phyloP scores from a whole-genome alignment of 2,888 invertebrate genomes.

The Hylaea fasciaria region DNA sequence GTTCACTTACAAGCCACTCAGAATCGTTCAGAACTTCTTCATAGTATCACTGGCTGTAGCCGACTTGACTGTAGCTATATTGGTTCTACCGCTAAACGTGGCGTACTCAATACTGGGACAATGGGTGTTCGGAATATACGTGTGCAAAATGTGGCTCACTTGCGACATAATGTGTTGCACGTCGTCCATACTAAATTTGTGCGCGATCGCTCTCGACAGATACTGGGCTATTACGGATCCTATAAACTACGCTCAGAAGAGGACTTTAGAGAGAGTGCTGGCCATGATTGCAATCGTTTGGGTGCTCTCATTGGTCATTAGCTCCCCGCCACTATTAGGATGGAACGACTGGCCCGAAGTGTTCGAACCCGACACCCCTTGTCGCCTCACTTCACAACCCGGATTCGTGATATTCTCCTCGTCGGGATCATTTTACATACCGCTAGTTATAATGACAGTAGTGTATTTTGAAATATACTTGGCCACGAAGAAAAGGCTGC shows the following conservation, averaged over 20 bases:
- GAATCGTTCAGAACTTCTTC: slow-evolving; percentile 98
- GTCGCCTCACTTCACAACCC: slow-evolving; percentile 93
- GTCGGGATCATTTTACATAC: slow-evolving; percentile 97
- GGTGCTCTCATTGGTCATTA: slow-evolving; percentile 93
- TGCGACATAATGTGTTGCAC: slow-evolving; percentile 98
- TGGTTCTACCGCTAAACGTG: slow-evolving; percentile 97
- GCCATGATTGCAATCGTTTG: slow-evolving; percentile 95
- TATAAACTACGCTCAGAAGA: slow-evolving; percentile 96
- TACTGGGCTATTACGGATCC: slow-evolving; percentile 98
- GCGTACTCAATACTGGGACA: slow-evolving; percentile 95
- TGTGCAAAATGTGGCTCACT: slow-evolving; percentile 98
- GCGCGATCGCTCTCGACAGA: slow-evolving; percentile 97
- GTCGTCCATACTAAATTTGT: slow-evolving; percentile 96
- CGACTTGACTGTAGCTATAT: slow-evolving; percentile 94
- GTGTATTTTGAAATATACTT: slow-evolving; percentile 98
- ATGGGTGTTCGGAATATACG: slow-evolving; percentile 96
- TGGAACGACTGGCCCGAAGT: slow-evolving; percentile 98
- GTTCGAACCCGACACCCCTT: slow-evolving; percentile 90
- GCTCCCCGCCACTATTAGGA: slow-evolving; percentile 95
- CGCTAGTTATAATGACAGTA: slow-evolving; percentile 96
- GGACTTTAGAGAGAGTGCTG: slow-evolving; percentile 93
- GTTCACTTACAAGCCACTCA: slow-evolving; percentile 96
- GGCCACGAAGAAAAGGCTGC: slow-evolving; percentile 93
- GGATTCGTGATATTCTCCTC: slow-evolving; percentile 97
- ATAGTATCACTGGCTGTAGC: slow-evolving; percentile 97